Conservation (phyloP, 2,113 vertebrate genomes). For the Glareola pratincola region DNA sequence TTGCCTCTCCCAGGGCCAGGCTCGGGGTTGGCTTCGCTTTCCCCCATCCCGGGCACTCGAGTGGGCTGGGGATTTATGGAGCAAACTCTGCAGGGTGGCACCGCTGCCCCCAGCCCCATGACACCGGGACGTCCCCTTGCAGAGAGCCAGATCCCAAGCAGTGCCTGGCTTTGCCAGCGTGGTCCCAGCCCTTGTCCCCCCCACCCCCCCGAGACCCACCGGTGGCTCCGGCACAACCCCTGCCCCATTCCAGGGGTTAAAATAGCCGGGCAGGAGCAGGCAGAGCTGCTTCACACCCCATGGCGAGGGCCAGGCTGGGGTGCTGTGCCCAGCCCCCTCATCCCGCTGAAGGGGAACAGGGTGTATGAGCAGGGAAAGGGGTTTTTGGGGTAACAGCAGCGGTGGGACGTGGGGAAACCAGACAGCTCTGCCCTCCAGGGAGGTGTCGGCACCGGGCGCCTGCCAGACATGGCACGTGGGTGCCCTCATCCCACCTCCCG, state of each 20-base stretch:
- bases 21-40: neutral
- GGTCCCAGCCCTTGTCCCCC: neutral
- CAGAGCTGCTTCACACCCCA: neutral
- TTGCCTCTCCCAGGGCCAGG: neutral
- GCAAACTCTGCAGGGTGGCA: neutral
- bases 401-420: neutral
- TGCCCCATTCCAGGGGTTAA: neutral
- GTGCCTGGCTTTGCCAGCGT: neutral
- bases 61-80: neutral
- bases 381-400: neutral
- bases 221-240: neutral
- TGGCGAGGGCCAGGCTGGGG: neutral
- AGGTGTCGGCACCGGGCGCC: accelerated
- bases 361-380: neutral
- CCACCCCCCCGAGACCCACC: too few species aligned
- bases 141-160: accelerated
- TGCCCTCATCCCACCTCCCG: neutral
- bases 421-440: neutral
- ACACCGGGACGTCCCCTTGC: accelerated
- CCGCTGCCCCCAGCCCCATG: neutral
- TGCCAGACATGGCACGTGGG: neutral
- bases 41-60: neutral
- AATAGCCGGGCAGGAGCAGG: neutral
- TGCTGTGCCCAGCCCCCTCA: neutral
- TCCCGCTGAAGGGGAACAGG: accelerated